Conservation (phyloP, 2,113 vertebrate genomes). For the Limnothrissa miodon region DNA sequence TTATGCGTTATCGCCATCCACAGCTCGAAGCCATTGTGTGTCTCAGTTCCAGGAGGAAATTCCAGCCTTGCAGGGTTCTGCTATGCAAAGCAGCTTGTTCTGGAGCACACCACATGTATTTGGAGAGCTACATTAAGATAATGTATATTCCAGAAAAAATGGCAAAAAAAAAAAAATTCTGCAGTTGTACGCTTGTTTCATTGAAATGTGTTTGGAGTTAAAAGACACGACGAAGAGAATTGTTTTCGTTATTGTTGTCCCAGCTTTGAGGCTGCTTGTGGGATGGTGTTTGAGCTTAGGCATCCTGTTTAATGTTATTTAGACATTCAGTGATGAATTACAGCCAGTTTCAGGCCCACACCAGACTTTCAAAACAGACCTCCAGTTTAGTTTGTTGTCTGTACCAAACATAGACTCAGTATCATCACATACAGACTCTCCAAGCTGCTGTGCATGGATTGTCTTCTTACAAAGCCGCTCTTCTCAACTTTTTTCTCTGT, state of each 20-base stretch:
- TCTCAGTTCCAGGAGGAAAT: constrained; percentile 43
- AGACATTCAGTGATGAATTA: background rate
- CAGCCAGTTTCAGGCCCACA: background rate
- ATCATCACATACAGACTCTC: background rate
- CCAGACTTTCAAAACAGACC: background rate
- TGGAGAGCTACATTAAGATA: background rate
- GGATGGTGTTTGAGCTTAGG: background rate
- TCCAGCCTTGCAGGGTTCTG: constrained; percentile 37
- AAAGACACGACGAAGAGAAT: background rate
- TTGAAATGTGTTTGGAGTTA: background rate
- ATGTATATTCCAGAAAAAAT: background rate
- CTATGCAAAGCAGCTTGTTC: constrained; percentile 39
- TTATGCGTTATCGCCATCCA: constrained; percentile 30
- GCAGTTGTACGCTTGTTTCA: background rate
- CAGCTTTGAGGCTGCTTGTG: background rate
- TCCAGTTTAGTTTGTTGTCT: background rate
- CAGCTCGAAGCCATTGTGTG: constrained; percentile 33
- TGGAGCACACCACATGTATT: background rate
- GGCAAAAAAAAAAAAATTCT: background rate
- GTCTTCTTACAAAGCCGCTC: background rate
- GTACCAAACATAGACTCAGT: background rate
- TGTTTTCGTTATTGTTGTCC: background rate
- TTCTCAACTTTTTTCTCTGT: background rate
- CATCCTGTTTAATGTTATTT: constrained; percentile 1
- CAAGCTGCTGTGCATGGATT: background rate